Percentiles rank a stretch among this genome's conserved stretches.
These are phyloP conservation scores for Pangasius krempfi DNA, from an alignment of 2,797 vertebrate genomes.

Conservation along the genomic window DNA sequence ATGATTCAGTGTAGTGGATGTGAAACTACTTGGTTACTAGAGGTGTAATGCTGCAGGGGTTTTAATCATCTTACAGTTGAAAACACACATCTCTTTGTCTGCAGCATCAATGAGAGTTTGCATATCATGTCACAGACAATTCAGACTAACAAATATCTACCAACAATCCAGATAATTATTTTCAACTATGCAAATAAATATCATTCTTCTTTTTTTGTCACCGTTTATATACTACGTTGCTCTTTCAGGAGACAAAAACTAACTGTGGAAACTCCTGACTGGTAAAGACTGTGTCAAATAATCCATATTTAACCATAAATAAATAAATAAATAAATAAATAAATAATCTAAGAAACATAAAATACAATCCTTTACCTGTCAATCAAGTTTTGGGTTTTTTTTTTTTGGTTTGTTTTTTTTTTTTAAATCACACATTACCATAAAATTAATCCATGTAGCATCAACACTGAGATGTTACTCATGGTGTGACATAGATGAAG, in stretches of 20 bases:
- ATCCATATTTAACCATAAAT: neutral
- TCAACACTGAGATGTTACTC: too few relatives aligned
- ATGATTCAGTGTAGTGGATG: neutral
- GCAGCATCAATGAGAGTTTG: neutral
- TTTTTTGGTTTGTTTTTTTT: neutral
- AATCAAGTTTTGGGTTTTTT: neutral
- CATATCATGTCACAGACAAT: neutral
- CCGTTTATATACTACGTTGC: neutral
- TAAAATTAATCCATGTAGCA: neutral
- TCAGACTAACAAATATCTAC: neutral
- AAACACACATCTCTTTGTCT: too few relatives aligned
- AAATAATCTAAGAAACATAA: too few relatives aligned
- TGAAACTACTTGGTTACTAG: neutral
- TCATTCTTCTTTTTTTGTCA: neutral
- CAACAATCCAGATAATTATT: neutral
- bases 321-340: neutral
- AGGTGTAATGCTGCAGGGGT: neutral
- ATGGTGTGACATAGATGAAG: too few relatives aligned
- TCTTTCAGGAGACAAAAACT: neutral
- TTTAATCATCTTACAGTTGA: neutral
- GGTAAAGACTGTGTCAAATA: neutral
- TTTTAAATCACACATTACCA: neutral
- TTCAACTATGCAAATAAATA: neutral
- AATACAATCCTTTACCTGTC: neutral
- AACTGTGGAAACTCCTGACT: neutral